Percentiles rank a stretch among this genome's conserved stretches.
These are phyloP conservation scores for Upupa epops DNA, from an alignment of 2,113 vertebrate genomes.

Conservation along the genomic window DNA sequence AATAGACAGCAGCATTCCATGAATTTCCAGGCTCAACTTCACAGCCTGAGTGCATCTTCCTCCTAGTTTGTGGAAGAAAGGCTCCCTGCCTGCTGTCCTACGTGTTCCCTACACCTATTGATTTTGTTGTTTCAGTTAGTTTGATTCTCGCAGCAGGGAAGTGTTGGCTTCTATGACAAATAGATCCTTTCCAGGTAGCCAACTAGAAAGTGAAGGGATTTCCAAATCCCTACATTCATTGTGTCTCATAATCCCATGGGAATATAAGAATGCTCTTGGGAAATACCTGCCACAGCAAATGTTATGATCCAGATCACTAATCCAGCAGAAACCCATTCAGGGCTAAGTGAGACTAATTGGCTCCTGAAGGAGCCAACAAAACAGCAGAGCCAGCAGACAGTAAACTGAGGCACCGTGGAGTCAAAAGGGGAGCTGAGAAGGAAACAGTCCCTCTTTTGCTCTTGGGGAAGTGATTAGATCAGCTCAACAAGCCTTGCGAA, in stretches of 20 bases:
- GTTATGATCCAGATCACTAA: not conserved
- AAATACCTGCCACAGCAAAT: not conserved
- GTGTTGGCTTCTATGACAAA: not conserved
- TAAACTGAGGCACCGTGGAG: not conserved
- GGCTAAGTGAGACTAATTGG: not conserved
- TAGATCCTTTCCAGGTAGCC: not conserved
- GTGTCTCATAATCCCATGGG: not conserved
- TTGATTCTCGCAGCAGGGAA: not conserved
- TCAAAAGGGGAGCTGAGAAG: not conserved
- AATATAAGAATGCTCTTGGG: not conserved
- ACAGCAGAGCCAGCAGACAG: not conserved
- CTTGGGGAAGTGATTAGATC: not conserved
- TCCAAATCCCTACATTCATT: not conserved
- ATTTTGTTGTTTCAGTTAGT: too few species aligned
- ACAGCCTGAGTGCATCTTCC: not conserved
- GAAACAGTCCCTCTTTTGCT: not conserved
- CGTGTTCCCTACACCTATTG: too few species aligned
- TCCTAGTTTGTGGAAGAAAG: not conserved
- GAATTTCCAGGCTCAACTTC: not conserved
- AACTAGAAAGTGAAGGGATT: not conserved
- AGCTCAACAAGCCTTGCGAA: not conserved
- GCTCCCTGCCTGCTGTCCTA: not conserved
- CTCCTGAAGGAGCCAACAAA: not conserved
- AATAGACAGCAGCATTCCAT: rapidly evolving
- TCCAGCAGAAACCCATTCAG: not conserved